A percentile compares a stretch with the other conserved stretches of the same genome.
Conservation (phyloP, 2,113 vertebrate species). For the Turnix velox region DNA sequence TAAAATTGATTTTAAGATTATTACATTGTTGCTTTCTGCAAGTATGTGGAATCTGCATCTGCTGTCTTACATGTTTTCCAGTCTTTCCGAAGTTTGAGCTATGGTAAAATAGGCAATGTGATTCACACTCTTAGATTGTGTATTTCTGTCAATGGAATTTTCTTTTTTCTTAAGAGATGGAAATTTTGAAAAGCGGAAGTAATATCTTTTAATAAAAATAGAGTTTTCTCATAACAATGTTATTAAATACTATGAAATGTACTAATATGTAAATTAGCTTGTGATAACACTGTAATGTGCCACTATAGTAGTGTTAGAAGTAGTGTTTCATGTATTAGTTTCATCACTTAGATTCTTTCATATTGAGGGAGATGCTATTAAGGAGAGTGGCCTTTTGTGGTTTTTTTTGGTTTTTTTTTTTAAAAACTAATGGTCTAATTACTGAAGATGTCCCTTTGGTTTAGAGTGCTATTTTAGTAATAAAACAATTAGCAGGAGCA, state of each 20-base stretch:
- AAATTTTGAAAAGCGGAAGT: neutral
- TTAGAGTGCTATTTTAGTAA: conserved; percentile 51
- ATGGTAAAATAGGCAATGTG: neutral
- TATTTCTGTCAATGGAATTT: neutral
- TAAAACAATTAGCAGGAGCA: conserved; percentile 40
- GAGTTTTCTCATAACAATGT: neutral
- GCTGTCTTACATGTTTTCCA: neutral
- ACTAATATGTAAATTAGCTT: neutral
- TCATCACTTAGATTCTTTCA: neutral
- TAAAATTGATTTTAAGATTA: neutral
- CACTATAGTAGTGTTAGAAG: neutral
- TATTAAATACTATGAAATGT: neutral
- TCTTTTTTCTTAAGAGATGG: neutral
- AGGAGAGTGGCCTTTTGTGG: neutral
- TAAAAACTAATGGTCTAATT: conserved; percentile 40
- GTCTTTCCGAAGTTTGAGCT: neutral
- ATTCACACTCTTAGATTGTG: neutral
- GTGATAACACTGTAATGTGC: neutral
- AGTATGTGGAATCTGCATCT: neutral
- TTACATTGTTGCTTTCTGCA: neutral
- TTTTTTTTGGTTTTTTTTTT: neutral
- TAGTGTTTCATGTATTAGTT: neutral
- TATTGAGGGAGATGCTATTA: neutral
- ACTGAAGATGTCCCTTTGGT: conserved; percentile 39
- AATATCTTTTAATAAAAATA: neutral